Base-by-base conservation (phyloP, 2,113 vertebrate genomes). In the Pelecanus crispus region DNA sequence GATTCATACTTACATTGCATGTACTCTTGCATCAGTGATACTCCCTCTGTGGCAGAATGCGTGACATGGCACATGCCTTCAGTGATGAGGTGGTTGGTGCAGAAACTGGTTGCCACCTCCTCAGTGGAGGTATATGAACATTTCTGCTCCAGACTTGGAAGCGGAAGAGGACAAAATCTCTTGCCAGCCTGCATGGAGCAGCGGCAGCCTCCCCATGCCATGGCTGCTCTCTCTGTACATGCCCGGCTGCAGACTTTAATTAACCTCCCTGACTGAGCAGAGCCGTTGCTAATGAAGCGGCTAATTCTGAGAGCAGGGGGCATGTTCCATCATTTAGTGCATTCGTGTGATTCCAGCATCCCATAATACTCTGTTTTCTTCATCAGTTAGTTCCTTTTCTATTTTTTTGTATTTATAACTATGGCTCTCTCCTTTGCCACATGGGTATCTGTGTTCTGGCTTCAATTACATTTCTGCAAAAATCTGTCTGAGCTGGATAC, bases 251-350 rank as follows among this genome's bases (percentile, higher is more conserved):
- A 88, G 91, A 95, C 95, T 97, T 97, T 93, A 97, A 96, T 97
- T 97, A 98, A 97, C 94, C 97, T 97, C 81, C 85, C 90, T 88
- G 96, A 79, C 94, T 96, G 94, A 95, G 75, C 94, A 95, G 88
- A 92, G 93, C 56, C 12, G 21, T 90, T 79, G 86, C 88, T 97
- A 97, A 98, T 96, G 95, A 97, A 96, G 96, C 88, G 3, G 40
- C 82, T 94, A 94, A 95, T 96, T 96, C 79, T 82, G 88, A 97
- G 96, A 94, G 94, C 94, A 94, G 94, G 70, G 96, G 89, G 77
- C 85, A 89, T 88, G 80, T 87, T 95, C 52, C 77, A 94, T 92
- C 94, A 92, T 71, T 92, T 94, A 70, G 61, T 29, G 74, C 52
- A 67, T 81, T 89, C 42, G 17, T 91, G 81, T 83, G 79, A 80